Evolutionary conservation across 2,888 invertebrate species (phyloP), one percentile per base, ranked within the genome.

Genomic region (Magallana nippona): DNA sequence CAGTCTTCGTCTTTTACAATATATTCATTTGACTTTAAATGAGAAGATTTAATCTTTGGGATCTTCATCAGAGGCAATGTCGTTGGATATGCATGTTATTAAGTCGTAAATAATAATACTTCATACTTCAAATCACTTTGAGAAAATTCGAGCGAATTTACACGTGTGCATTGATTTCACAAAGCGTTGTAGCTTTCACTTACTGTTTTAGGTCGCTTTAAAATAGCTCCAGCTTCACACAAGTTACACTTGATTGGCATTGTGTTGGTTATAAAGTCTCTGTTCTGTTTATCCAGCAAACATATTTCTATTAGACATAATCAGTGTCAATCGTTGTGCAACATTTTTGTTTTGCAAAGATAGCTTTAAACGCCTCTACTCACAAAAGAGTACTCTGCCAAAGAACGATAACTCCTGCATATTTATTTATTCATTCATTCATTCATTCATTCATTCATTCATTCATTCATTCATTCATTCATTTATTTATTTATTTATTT

Each of bases 171-270:
- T 22, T 55, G 55, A 11, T 79, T 79, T 27, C 57, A 19, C 56
- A 55, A 19, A 63, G 27, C 17, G 27, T 63, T 19, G 27, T 63
- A 63, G 22, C 44, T 5, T 44, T 44, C 44, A 79, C 89, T 89
- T 91, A 94, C 94, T 60, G 94, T 94, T 90, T 94, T 94, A 0
- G 94, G 94, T 56, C 94, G 89, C 85, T 94, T 94, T 22, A 94
- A 87, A 79, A 92, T 90, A 0, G 94, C 94, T 27, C 88, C 86
- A 77, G 89, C 90, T 10, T 86, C 87, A 87, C 93, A 93, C 55
- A 88, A 82, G 62, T 85, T 85, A 85, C 92, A 92, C 19, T 87
- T 88, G 3, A 89, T 84, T 10, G 91, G 90, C 92, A 92, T 92
- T 32, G 79, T 87, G 82, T 55, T 15, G n/a, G 71, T 71, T 27